These are phyloP conservation scores for Theretra japonica DNA, from an alignment of 2,888 invertebrate genomes.

Conservation along the genomic window DNA sequence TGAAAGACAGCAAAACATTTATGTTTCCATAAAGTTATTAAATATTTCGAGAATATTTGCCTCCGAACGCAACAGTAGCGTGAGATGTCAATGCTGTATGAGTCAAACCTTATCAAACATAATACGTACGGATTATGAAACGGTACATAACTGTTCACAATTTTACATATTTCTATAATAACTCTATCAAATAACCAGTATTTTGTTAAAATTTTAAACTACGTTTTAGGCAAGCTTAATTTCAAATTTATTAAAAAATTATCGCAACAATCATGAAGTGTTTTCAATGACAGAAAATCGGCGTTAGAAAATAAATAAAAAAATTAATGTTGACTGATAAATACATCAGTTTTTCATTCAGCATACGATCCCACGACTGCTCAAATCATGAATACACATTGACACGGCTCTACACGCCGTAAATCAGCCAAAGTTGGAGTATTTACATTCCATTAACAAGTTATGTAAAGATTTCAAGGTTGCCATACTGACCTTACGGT, in stretches of 20 bases:
- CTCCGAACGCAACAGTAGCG: not conserved
- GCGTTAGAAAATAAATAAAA: too few species aligned
- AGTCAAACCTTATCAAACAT: not conserved
- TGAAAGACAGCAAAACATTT: too few species aligned
- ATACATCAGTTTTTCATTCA: too few species aligned
- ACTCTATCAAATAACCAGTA: not conserved
- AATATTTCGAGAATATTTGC: not conserved
- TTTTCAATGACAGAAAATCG: too few species aligned
- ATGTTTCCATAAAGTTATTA: not conserved
- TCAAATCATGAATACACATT: not conserved
- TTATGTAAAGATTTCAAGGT: slow-evolving; percentile 30
- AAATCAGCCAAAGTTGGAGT: not conserved
- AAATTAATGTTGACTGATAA: too few species aligned
- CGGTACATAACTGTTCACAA: not conserved
- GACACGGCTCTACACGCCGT: not conserved
- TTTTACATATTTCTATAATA: not conserved
- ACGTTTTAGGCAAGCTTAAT: too few species aligned
- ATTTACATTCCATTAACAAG: not conserved
- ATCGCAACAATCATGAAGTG: too few species aligned
- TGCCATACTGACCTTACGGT: slow-evolving; percentile 47
- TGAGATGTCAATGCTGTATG: slow-evolving; percentile 14
- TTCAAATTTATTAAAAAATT: too few species aligned
- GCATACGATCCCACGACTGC: not conserved
- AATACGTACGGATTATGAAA: not conserved
- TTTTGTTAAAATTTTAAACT: too few species aligned